These are phyloP conservation scores for Agapornis roseicollis DNA, from an alignment of 2,113 vertebrate species.

Conservation along the genomic window DNA sequence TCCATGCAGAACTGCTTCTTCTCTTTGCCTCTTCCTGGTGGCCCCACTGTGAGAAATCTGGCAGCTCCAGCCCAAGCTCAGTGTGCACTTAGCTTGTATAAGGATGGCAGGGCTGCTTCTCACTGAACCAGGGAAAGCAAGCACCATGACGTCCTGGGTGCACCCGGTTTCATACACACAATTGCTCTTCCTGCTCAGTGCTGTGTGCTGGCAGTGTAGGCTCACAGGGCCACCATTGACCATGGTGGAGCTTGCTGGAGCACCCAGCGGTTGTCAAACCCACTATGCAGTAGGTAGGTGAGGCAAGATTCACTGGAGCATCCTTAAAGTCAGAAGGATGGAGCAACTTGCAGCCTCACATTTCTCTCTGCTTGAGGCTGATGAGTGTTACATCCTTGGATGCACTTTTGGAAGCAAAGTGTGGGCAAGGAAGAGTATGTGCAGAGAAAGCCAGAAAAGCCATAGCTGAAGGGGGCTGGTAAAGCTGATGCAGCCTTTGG, in stretches of 20 bases:
- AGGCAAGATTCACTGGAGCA: background rate
- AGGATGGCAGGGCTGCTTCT: background rate
- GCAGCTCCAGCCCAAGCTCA: background rate
- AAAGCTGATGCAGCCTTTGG: background rate
- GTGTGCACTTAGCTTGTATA: background rate
- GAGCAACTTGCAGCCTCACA: background rate
- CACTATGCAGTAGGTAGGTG: background rate
- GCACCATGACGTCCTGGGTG: rapidly evolving
- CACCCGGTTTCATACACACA: rapidly evolving
- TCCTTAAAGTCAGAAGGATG: background rate
- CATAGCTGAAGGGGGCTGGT: background rate
- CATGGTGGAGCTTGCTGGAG: background rate
- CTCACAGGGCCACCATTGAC: rapidly evolving
- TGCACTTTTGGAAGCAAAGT: background rate
- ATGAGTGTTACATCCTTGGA: background rate
- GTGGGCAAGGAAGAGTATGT: background rate
- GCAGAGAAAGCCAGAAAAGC: background rate
- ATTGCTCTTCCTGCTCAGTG: background rate
- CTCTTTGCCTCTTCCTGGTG: background rate
- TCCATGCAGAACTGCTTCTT: rapidly evolving
- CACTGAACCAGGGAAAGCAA: background rate
- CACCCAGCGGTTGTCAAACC: background rate
- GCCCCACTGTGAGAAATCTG: background rate
- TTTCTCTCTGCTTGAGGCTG: background rate
- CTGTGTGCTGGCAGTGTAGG: background rate